phyloP scores from a whole-genome alignment of 2,113 vertebrate species.

The Numenius arquata region DNA sequence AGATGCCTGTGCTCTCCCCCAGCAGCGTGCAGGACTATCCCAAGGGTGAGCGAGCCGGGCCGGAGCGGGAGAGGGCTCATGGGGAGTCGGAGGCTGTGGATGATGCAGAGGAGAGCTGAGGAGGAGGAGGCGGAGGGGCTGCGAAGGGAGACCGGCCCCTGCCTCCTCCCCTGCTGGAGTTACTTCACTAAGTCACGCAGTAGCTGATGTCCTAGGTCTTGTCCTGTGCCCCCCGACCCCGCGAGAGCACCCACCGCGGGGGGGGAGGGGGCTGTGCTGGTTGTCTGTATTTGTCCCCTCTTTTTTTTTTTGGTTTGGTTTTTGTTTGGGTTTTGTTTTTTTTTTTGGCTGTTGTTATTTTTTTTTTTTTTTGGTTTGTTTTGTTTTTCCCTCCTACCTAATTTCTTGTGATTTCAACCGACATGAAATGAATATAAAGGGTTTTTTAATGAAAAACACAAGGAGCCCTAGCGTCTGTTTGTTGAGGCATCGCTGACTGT shows the following conservation, averaged over 20 bases:
- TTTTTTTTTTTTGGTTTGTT: not conserved
- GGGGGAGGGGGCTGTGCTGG: slow-evolving; percentile 24
- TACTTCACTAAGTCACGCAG: slow-evolving; percentile 45
- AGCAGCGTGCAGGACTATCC: slow-evolving; percentile 61
- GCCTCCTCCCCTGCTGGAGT: not conserved
- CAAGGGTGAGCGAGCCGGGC: slow-evolving; percentile 18
- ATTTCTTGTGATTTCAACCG: slow-evolving; percentile 73
- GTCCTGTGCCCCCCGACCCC: not conserved
- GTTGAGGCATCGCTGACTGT: not conserved
- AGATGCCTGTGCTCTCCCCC: not conserved
- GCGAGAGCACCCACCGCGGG: not conserved
- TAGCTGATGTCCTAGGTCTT: slow-evolving; percentile 52
- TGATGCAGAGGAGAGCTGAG: slow-evolving; percentile 67
- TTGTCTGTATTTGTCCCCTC: slow-evolving; percentile 60
- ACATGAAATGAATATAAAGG: slow-evolving; percentile 78
- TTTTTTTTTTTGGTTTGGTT: not conserved
- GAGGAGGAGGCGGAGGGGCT: not conserved
- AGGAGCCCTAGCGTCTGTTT: slow-evolving; percentile 39
- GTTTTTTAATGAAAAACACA: slow-evolving; percentile 77
- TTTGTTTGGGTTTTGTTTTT: not conserved
- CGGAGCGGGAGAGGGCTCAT: not conserved
- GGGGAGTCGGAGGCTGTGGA: slow-evolving; percentile 63
- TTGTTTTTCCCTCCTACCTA: not conserved
- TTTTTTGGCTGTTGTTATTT: not conserved
- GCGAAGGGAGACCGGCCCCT: not conserved